phyloP scores from a whole-genome alignment of 2,113 vertebrate genomes.

The Corynorhinus townsendii region DNA sequence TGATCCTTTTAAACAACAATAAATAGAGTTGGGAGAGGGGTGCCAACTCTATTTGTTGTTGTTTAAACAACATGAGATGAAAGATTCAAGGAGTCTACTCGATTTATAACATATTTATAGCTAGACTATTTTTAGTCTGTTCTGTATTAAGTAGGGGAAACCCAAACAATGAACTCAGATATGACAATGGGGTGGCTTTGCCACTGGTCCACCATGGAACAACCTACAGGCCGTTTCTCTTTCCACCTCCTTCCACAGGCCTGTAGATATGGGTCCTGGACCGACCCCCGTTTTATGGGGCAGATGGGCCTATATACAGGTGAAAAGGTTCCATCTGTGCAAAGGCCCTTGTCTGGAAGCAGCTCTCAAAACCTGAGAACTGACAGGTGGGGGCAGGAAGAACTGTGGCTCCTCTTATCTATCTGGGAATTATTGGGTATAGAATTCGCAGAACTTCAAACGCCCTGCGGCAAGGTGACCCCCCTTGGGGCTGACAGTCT shows the following conservation, averaged over 20 bases:
- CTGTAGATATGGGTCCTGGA: background rate
- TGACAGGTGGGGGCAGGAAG: background rate
- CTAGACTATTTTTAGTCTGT: background rate
- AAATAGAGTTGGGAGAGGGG: background rate
- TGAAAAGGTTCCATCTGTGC: background rate
- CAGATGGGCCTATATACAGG: background rate
- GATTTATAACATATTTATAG: rapidly evolving
- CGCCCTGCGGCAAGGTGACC: background rate
- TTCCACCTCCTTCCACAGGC: background rate
- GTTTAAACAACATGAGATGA: no score
- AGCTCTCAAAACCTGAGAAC: background rate
- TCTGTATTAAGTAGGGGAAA: background rate
- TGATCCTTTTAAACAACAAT: background rate
- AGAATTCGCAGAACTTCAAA: background rate
- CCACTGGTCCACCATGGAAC: rapidly evolving
- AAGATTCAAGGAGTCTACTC: background rate
- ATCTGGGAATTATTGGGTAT: background rate
- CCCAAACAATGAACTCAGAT: background rate
- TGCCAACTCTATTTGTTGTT: no score
- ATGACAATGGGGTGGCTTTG: rapidly evolving
- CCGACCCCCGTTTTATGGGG: rapidly evolving
- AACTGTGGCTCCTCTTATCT: background rate
- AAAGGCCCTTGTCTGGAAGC: background rate
- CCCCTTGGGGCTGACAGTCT: background rate
- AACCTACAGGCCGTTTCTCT: background rate